Evolutionary conservation across 1,140 invertebrate genomes (phyloP).

Genomic region (Leptoteleia sp.): DNA sequence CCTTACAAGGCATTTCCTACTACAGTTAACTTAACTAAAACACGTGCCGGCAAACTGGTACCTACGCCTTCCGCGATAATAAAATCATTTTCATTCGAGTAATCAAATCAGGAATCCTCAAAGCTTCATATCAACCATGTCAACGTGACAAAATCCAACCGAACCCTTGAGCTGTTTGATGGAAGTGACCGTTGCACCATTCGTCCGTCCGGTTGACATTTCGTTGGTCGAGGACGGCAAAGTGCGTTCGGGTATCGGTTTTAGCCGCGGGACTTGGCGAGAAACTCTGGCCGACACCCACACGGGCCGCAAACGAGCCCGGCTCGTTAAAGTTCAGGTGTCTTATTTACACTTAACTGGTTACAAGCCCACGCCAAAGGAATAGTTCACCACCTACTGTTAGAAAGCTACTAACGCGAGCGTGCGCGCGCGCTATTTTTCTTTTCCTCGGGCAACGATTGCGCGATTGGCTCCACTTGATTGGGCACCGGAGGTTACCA

Average conservation of each 20-base stretch:
- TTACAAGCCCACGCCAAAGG: conserved; percentile 54
- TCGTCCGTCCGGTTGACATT: conserved; percentile 2
- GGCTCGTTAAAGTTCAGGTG: conserved; percentile 63
- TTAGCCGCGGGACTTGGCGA: conserved; percentile 4
- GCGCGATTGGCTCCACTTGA: conserved; percentile 33
- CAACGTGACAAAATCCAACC: no score
- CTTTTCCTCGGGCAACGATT: conserved; percentile 50
- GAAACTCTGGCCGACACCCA: conserved; percentile 44
- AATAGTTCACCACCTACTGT: conserved; percentile 62
- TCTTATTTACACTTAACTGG: conserved; percentile 59
- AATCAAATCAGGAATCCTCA: no score
- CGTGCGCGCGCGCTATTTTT: conserved; percentile 47
- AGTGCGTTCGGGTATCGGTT: background rate
- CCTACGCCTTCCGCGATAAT: no score
- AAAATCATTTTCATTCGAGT: no score
- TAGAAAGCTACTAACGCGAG: conserved; percentile 60
- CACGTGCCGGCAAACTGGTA: no score
- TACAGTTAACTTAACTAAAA: no score
- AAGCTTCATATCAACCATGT: no score
- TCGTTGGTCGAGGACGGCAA: background rate
- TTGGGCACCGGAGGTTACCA: conserved; percentile 19
- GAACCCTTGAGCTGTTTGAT: no score
- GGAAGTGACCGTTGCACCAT: no score
- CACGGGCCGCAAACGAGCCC: conserved; percentile 37
- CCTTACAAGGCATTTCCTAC: no score